These are phyloP conservation scores for Prosapia bicincta DNA, from an alignment of 2,888 invertebrate species.

Conservation along the genomic window DNA sequence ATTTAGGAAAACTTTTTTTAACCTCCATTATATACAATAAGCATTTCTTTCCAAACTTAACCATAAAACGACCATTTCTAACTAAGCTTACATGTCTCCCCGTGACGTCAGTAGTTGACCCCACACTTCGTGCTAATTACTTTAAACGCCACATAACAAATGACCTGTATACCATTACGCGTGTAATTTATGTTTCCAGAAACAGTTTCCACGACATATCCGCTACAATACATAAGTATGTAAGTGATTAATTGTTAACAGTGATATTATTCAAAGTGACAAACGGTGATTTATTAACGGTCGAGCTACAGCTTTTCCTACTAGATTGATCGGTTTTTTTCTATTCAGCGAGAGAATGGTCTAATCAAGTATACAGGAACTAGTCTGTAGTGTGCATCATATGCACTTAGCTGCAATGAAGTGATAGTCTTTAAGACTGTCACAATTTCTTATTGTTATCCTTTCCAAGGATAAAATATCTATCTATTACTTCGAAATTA, in stretches of 20 bases:
- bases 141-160: not conserved
- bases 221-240: not conserved
- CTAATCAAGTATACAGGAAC: not conserved
- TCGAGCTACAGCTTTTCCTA: not conserved
- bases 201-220: not conserved
- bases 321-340: not conserved
- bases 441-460: too few relatives aligned
- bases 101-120: too few relatives aligned
- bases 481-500: too few relatives aligned
- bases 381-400: too few relatives aligned
- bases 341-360: not conserved
- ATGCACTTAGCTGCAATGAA: too few relatives aligned
- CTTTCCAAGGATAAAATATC: too few relatives aligned
- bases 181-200: not conserved
- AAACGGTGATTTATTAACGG: not conserved
- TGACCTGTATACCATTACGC: not conserved
- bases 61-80: too few relatives aligned
- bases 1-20: too few relatives aligned
- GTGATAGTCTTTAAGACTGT: too few relatives aligned
- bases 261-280: not conserved
- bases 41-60: too few relatives aligned
- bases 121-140: not conserved
- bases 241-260: not conserved
- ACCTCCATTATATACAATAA: too few relatives aligned
- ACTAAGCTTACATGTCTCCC: too few relatives aligned